Evolutionary conservation across 2,888 invertebrate genomes (phyloP).

Genomic region (Trichopoda pennipes): DNA sequence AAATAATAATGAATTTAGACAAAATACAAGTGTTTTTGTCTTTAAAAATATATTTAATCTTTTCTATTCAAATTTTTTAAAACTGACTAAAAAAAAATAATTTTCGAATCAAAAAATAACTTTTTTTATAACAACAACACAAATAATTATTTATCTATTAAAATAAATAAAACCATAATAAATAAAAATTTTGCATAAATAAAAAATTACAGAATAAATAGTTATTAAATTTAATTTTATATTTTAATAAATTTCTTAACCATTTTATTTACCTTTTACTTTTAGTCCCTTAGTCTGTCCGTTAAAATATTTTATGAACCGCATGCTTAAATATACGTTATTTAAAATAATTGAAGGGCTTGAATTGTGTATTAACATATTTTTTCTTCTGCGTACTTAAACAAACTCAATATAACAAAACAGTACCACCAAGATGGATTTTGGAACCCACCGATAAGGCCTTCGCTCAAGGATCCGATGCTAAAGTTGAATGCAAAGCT

Average conservation of each 20-base stretch:
- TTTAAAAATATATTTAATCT: background rate
- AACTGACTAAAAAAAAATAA: background rate
- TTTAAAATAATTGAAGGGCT: constrained; percentile 4
- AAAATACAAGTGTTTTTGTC: background rate
- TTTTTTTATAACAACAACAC: too few species aligned
- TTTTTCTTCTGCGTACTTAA: constrained; percentile 52
- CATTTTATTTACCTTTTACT: constrained; percentile 48
- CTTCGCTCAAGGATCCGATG: constrained; percentile 96
- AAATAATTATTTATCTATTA: too few species aligned
- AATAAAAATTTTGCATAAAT: too few species aligned
- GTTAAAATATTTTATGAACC: constrained; percentile 69
- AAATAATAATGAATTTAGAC: too few species aligned
- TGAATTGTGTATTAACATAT: constrained; percentile 72
- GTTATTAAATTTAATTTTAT: background rate
- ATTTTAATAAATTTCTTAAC: background rate
- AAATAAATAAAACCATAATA: too few species aligned
- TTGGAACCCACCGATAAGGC: constrained; percentile 96
- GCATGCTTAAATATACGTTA: constrained; percentile 73
- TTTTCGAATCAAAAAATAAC: too few species aligned
- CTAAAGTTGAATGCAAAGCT: constrained; percentile 96
- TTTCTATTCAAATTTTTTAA: background rate
- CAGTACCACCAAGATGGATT: constrained; percentile 98
- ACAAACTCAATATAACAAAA: constrained; percentile 66
- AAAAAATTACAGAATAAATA: too few species aligned
- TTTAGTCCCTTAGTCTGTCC: constrained; percentile 71